Conservation (phyloP, 2,888 invertebrate species). For the Psococerastis gibbosa region DNA sequence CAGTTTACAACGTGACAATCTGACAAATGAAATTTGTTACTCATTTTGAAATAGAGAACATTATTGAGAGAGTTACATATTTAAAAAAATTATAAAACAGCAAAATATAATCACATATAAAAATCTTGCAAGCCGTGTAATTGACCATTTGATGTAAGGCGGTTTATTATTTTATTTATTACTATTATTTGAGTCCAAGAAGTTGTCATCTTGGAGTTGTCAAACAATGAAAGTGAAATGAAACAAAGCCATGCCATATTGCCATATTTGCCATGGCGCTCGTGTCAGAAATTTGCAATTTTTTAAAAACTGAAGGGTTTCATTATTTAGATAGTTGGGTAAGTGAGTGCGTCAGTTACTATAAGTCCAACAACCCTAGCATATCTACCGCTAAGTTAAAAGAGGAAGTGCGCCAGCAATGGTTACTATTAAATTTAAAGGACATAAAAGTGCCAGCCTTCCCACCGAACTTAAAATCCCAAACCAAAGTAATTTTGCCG, state of each 20-base stretch:
- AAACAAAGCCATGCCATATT: too few relatives aligned
- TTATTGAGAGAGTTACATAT: too few relatives aligned
- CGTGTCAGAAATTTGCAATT: conserved; percentile 4
- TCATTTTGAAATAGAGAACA: too few relatives aligned
- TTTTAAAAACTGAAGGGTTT: neutral
- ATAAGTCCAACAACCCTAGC: neutral
- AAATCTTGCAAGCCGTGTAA: too few relatives aligned
- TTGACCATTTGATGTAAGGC: too few relatives aligned
- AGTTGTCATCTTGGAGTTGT: neutral
- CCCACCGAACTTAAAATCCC: conserved; percentile 1
- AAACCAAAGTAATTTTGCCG: conserved; percentile 1
- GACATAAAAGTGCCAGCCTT: neutral
- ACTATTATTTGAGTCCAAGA: too few relatives aligned
- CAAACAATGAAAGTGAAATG: neutral
- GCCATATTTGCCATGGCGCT: too few relatives aligned
- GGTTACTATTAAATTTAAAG: neutral
- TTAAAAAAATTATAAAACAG: too few relatives aligned
- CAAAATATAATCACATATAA: too few relatives aligned
- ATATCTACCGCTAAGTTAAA: neutral
- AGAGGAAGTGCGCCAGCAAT: conserved; percentile 1
- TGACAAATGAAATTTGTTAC: too few relatives aligned
- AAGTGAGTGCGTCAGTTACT: neutral
- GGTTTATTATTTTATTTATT: too few relatives aligned
- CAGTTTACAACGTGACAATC: too few relatives aligned
- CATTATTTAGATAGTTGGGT: conserved; percentile 4